phyloP scores from a whole-genome alignment of 2,113 vertebrate genomes.

The Phrynosoma blainvillii region DNA sequence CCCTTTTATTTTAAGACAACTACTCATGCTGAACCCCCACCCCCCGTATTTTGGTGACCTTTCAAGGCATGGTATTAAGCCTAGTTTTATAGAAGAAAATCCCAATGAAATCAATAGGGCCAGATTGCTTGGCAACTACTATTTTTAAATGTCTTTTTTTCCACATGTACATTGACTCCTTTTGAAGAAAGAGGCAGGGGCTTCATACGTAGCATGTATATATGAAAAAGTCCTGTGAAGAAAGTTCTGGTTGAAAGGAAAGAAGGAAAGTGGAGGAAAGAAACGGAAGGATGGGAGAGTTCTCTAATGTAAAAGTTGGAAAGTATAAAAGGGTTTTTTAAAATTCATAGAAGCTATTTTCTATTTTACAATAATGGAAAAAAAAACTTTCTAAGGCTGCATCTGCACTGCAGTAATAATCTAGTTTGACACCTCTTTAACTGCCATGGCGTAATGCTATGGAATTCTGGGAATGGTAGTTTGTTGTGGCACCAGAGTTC shows the following conservation, averaged over 20 bases:
- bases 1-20: slow-evolving; percentile 10
- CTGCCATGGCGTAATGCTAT: no score
- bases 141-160: not conserved
- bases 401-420: no score
- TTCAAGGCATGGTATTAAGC: not conserved
- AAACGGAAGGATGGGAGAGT: not conserved
- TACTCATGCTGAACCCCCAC: not conserved
- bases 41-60: not conserved
- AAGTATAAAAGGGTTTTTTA: not conserved
- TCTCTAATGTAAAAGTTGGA: no score
- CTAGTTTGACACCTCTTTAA: no score
- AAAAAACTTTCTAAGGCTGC: no score
- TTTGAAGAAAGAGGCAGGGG: no score
- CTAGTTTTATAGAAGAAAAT: not conserved
- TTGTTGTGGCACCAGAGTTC: no score
- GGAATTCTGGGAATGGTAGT: no score
- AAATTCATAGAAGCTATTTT: not conserved
- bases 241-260: no score
- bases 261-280: not conserved
- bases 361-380: not conserved
- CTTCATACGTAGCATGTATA: no score
- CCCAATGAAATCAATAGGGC: not conserved
- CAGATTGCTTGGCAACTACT: not conserved
- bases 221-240: no score
- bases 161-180: not conserved